These are phyloP conservation scores for Kryptolebias ocellatus DNA, from an alignment of 2,797 vertebrate genomes.

Conservation along the genomic window DNA sequence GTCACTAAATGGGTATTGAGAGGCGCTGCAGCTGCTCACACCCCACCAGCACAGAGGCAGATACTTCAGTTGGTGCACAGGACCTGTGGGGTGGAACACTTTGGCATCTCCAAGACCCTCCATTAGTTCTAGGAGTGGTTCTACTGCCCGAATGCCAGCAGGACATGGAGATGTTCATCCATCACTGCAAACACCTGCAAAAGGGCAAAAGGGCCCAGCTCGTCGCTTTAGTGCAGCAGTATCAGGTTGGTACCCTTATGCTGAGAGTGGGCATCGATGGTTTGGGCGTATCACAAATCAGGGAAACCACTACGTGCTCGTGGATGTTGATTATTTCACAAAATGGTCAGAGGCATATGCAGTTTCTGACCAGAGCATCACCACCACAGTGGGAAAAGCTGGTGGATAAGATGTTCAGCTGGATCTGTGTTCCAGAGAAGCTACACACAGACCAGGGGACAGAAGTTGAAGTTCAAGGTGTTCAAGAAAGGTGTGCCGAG, in stretches of 20 bases:
- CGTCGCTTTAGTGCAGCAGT: slow-evolving; percentile 19
- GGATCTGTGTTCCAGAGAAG: too few relatives aligned
- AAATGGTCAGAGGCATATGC: too few relatives aligned
- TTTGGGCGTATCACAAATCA: neutral
- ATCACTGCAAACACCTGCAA: slow-evolving; percentile 31
- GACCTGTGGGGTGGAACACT: neutral
- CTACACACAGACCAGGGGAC: too few relatives aligned
- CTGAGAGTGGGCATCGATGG: slow-evolving; percentile 3
- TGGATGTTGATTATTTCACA: slow-evolving; percentile 32
- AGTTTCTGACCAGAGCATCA: too few relatives aligned
- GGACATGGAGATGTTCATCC: slow-evolving; percentile 7
- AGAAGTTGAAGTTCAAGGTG: too few relatives aligned
- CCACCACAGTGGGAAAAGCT: too few relatives aligned
- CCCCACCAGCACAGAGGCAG: too few relatives aligned
- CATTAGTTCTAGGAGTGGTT: accelerated
- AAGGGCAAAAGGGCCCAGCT: slow-evolving; percentile 5
- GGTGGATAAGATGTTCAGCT: too few relatives aligned
- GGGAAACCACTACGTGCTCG: slow-evolving; percentile 1
- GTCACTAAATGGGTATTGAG: too few relatives aligned
- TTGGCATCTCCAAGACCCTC: neutral
- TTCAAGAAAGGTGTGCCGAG: too few relatives aligned
- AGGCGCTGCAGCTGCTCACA: too few relatives aligned
- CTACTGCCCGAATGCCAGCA: neutral
- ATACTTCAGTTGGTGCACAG: neutral
- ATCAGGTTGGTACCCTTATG: slow-evolving; percentile 22